These are phyloP conservation scores for Achlya flavicornis DNA, from an alignment of 2,888 invertebrate genomes.

Conservation along the genomic window DNA sequence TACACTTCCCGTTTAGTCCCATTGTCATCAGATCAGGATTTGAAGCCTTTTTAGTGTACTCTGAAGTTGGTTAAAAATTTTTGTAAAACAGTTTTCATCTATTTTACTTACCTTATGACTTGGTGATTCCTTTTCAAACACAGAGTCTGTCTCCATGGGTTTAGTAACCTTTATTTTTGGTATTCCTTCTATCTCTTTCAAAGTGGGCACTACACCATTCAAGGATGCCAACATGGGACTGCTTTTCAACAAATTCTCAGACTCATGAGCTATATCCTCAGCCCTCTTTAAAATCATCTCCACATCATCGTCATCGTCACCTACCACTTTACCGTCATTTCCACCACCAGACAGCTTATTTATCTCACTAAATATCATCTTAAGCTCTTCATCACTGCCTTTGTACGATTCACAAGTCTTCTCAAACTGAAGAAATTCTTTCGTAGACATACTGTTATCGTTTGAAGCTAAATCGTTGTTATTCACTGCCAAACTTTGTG, in stretches of 20 bases:
- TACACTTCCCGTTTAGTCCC: no score
- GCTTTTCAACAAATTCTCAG: constrained; percentile 66
- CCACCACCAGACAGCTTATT: constrained; percentile 78
- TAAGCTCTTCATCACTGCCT: constrained; percentile 85
- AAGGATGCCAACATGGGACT: constrained; percentile 48
- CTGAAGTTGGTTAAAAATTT: background rate
- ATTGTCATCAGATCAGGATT: no score
- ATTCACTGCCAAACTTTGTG: constrained; percentile 43
- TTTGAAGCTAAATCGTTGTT: constrained; percentile 58
- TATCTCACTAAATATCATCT: constrained; percentile 88
- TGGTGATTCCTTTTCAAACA: constrained; percentile 33
- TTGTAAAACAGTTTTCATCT: constrained; percentile 24
- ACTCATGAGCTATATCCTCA: constrained; percentile 71
- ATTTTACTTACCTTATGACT: constrained; percentile 53
- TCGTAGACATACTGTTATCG: constrained; percentile 71
- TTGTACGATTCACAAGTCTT: constrained; percentile 71
- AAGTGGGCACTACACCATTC: constrained; percentile 37
- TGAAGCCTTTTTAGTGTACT: no score
- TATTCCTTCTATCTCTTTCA: constrained; percentile 42
- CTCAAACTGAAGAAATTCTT: constrained; percentile 73
- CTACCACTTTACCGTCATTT: constrained; percentile 52
- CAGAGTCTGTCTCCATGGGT: constrained; percentile 48
- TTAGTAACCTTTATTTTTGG: constrained; percentile 74
- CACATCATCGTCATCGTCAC: constrained; percentile 70
- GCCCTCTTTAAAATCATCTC: constrained; percentile 75